Evolutionary conservation across 2,797 vertebrate species (phyloP).

Genomic region (Siniperca undulata): DNA sequence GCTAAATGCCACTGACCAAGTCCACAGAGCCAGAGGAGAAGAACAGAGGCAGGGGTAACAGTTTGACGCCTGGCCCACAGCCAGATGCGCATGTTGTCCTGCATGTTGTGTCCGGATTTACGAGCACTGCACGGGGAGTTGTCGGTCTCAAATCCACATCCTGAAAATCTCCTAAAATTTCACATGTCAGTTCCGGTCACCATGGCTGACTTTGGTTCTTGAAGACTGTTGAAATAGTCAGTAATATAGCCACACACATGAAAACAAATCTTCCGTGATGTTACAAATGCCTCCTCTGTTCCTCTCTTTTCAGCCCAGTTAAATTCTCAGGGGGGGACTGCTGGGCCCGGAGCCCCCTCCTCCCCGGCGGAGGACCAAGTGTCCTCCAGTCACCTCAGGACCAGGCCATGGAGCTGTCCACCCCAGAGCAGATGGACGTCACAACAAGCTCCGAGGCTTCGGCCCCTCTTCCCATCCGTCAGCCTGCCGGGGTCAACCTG

Average conservation of each 20-base stretch:
- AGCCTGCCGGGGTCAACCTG: slow-evolving; percentile 88
- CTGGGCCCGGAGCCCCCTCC: slow-evolving; percentile 92
- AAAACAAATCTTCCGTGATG: background rate
- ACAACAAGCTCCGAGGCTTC: slow-evolving; percentile 93
- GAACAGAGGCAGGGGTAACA: too few species aligned
- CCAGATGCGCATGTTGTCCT: too few species aligned
- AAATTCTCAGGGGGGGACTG: slow-evolving; percentile 94
- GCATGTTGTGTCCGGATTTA: too few species aligned
- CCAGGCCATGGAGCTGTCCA: slow-evolving; percentile 94
- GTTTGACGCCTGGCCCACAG: too few species aligned
- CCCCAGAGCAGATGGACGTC: slow-evolving; percentile 97
- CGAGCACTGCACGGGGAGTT: too few species aligned
- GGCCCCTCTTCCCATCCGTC: slow-evolving; percentile 96
- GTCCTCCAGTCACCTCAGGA: slow-evolving; percentile 85
- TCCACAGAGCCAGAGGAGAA: too few species aligned
- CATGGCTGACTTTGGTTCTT: background rate
- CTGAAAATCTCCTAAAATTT: background rate
- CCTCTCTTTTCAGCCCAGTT: slow-evolving; percentile 88
- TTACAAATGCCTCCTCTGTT: background rate
- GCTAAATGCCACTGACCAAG: too few species aligned
- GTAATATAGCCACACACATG: background rate
- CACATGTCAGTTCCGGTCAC: background rate
- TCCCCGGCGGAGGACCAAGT: slow-evolving; percentile 68
- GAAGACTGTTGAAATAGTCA: background rate
- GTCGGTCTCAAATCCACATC: background rate